Conservation (phyloP, 37 sponge, comb jelly and placozoan species). For the Beroe forskalii region DNA sequence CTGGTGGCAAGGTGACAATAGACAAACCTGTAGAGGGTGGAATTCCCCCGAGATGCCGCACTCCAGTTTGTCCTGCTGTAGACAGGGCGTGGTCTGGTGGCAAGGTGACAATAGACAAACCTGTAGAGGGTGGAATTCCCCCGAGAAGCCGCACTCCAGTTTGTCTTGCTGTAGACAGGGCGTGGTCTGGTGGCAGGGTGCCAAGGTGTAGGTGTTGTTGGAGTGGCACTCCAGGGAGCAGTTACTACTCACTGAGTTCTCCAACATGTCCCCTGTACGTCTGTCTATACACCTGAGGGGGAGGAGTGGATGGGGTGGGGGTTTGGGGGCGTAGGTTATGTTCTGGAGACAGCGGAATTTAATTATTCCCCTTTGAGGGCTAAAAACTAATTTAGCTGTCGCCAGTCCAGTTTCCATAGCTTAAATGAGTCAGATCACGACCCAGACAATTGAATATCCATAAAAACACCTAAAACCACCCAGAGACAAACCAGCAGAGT, state of each 20-base stretch:
- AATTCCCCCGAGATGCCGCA: background rate
- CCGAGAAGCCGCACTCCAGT: slow-evolving; percentile 21
- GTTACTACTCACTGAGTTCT: background rate
- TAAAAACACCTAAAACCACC: background rate
- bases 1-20: background rate
- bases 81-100: background rate
- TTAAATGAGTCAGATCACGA: too few relatives aligned
- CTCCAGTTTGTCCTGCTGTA: background rate
- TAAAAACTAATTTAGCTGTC: too few relatives aligned
- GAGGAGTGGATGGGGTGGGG: background rate
- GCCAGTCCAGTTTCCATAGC: too few relatives aligned
- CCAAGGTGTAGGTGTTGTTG: slow-evolving; percentile 43
- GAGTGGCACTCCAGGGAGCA: slow-evolving; percentile 34
- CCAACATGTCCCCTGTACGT: background rate
- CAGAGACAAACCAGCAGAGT: slow-evolving; percentile 18
- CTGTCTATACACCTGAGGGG: slow-evolving; percentile 47
- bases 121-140: slow-evolving; percentile 3
- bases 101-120: background rate
- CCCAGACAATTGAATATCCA: too few relatives aligned
- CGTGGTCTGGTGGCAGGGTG: background rate
- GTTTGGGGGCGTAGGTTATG: background rate
- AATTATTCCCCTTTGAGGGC: too few relatives aligned
- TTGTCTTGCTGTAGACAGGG: slow-evolving; percentile 5
- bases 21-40: background rate
- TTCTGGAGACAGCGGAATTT: too few relatives aligned